Conservation (phyloP, 2,797 vertebrate species). For the Malacoraja senta region DNA sequence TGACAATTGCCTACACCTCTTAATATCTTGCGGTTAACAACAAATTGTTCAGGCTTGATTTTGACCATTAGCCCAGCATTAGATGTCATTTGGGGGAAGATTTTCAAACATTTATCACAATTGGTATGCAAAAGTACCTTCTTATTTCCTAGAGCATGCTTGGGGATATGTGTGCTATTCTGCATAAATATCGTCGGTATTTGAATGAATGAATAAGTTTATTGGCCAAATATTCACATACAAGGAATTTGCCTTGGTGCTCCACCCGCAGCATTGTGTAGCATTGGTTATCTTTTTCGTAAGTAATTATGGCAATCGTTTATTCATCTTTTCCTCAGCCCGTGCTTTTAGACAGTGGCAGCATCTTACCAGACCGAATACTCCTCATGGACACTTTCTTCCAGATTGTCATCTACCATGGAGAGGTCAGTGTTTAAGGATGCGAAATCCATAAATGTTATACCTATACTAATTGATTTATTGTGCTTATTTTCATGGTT, state of each 20-base stretch:
- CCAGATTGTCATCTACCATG: slow-evolving; percentile 93
- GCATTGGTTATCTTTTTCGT: background rate
- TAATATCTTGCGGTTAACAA: no score
- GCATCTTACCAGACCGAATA: slow-evolving; percentile 88
- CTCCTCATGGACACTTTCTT: slow-evolving; percentile 97
- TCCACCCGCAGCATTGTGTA: no score
- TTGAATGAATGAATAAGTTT: background rate
- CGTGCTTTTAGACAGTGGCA: slow-evolving; percentile 92
- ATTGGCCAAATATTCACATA: no score
- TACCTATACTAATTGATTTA: background rate
- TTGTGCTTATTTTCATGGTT: background rate
- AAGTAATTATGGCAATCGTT: background rate
- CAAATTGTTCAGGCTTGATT: no score
- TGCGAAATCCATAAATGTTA: background rate
- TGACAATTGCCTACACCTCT: background rate
- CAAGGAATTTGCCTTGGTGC: no score
- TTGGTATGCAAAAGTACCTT: no score
- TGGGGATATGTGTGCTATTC: background rate
- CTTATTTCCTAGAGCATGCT: background rate
- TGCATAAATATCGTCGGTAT: background rate
- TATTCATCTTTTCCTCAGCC: slow-evolving; percentile 60
- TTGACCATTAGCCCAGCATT: no score
- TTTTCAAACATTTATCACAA: no score
- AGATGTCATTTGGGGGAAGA: no score
- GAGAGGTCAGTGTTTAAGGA: slow-evolving; percentile 68